These are phyloP conservation scores for Heliothis virescens DNA, from an alignment of 1,140 invertebrate species.

Conservation along the genomic window DNA sequence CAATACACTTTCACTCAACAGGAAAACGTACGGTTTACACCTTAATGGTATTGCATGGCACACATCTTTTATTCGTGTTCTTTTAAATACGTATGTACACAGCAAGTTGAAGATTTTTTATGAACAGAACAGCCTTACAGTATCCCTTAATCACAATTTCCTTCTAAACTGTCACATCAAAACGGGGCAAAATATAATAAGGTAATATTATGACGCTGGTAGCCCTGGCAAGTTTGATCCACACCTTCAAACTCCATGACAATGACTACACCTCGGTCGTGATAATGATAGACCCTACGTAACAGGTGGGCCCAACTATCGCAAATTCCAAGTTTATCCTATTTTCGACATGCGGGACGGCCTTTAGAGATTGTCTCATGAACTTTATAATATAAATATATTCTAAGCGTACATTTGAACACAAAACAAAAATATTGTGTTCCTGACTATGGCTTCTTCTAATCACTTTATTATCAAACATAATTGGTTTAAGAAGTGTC, in stretches of 20 bases:
- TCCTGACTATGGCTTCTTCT: no score
- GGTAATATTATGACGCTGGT: neutral
- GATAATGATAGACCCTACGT: slow-evolving; percentile 32
- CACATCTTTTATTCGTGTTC: neutral
- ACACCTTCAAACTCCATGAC: slow-evolving; percentile 19
- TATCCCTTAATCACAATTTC: neutral
- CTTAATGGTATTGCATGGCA: neutral
- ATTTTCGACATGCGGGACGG: slow-evolving; percentile 23
- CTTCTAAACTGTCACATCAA: neutral
- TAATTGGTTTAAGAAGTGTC: no score
- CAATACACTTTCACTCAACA: slow-evolving; percentile 50
- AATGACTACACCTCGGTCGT: slow-evolving; percentile 26
- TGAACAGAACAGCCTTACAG: no score
- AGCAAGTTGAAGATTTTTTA: neutral
- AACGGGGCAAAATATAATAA: neutral
- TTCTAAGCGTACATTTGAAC: no score
- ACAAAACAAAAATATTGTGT: no score
- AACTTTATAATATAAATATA: neutral
- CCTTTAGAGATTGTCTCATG: slow-evolving; percentile 8
- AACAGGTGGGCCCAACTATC: slow-evolving; percentile 35
- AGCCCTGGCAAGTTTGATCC: slow-evolving; percentile 1
- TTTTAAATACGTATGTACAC: neutral
- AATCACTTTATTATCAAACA: no score
- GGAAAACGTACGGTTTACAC: slow-evolving; percentile 35
- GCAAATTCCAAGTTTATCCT: slow-evolving; percentile 27